Evolutionary conservation across 2,888 invertebrate genomes (phyloP).

Genomic region (Thelaira solivaga): DNA sequence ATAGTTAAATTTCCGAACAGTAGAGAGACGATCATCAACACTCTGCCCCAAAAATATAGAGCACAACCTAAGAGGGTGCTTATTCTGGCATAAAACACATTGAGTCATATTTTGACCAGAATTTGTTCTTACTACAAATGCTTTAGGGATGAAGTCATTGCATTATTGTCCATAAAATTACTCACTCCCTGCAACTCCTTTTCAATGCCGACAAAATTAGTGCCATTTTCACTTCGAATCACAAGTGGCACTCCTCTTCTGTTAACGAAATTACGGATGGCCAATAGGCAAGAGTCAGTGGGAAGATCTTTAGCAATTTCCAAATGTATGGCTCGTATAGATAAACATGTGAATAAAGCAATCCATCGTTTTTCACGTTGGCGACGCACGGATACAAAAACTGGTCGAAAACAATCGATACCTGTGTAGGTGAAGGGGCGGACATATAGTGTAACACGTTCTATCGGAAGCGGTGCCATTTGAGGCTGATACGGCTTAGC

Average conservation of each 20-base stretch:
- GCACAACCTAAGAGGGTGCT: no score
- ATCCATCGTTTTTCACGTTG: slow-evolving; percentile 54
- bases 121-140: no score
- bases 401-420: slow-evolving; percentile 50
- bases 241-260: no score
- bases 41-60: no score
- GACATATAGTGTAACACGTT: no score
- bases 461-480: no score
- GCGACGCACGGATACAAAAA: slow-evolving; percentile 30
- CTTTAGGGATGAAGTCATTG: not conserved
- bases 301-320: slow-evolving; percentile 32
- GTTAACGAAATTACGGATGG: slow-evolving; percentile 47
- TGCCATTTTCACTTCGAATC: no score
- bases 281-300: slow-evolving; percentile 25
- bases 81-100: no score
- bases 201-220: slow-evolving; percentile 47
- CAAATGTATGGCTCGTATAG: slow-evolving; percentile 50
- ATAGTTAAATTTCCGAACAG: no score
- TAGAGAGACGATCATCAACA: no score
- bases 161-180: slow-evolving; percentile 16
- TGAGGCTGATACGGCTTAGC: no score
- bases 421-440: slow-evolving; percentile 45
- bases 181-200: slow-evolving; percentile 16
- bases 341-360: slow-evolving; percentile 57
- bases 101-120: no score